Evolutionary conservation across 2,797 vertebrate genomes (phyloP).

Genomic region (Onychomys leucogaster): DNA sequence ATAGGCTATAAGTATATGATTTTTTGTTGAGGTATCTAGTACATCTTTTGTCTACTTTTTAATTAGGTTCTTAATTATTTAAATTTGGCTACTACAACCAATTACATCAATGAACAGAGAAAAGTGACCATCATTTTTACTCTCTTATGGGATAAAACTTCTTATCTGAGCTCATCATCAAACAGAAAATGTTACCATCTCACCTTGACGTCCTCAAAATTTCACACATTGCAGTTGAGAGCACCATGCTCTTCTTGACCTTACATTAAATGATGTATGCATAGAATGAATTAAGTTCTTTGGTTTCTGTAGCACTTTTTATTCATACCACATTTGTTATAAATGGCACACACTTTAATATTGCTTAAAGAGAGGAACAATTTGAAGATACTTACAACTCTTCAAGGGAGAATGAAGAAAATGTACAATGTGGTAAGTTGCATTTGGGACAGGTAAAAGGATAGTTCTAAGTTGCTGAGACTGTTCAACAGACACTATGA

Average conservation of each 20-base stretch:
- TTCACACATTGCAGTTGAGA: neutral
- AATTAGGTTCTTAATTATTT: neutral
- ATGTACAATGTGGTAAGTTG: neutral
- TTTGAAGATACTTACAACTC: slow-evolving; percentile 19
- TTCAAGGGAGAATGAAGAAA: neutral
- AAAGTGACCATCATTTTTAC: rapidly evolving
- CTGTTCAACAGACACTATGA: neutral
- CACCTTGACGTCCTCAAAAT: neutral
- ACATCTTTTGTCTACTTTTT: neutral
- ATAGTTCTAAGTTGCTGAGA: neutral
- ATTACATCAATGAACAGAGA: neutral
- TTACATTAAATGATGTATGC: neutral
- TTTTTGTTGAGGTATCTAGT: no score
- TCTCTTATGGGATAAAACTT: rapidly evolving
- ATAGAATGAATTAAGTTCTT: neutral
- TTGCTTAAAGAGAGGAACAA: neutral
- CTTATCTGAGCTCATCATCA: neutral
- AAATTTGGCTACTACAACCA: neutral
- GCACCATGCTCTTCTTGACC: neutral
- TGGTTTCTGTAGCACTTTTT: neutral
- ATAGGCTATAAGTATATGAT: no score
- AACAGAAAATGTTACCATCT: neutral
- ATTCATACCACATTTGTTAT: neutral
- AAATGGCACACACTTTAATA: neutral
- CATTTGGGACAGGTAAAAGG: neutral